A percentile compares a stretch with the other conserved stretches of the same genome.
Conservation (phyloP, 2,797 vertebrate genomes). For the Atherinosoma microstoma region DNA sequence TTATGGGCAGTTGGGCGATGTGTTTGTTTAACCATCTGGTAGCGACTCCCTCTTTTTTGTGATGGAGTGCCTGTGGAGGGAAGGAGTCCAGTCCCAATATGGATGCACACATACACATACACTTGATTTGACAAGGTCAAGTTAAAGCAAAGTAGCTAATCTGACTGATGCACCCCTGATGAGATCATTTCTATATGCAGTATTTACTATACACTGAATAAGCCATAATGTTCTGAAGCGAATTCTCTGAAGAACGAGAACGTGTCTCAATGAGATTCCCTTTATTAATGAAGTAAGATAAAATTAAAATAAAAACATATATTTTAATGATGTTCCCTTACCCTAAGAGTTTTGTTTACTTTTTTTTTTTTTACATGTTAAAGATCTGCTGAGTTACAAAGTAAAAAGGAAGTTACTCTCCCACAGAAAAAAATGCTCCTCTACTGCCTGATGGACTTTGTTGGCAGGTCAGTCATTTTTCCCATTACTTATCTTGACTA, state of each 20-base stretch:
- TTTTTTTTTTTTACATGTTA: background rate
- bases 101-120: conserved; percentile 32
- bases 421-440: background rate
- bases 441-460: background rate
- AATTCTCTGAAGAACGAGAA: background rate
- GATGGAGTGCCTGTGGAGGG: conserved; percentile 85
- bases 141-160: conserved; percentile 34
- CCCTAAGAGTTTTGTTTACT: background rate
- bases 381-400: background rate
- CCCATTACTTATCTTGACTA: background rate
- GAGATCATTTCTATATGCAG: conserved; percentile 22
- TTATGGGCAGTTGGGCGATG: conserved; percentile 88
- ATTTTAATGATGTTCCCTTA: background rate
- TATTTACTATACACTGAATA: background rate
- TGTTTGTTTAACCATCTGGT: conserved; percentile 90
- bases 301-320: background rate
- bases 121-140: conserved; percentile 54
- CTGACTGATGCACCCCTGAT: conserved; percentile 43
- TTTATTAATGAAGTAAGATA: background rate
- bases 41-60: conserved; percentile 83
- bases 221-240: background rate
- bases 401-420: background rate
- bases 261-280: background rate
- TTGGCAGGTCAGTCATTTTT: background rate
- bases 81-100: conserved; percentile 78